Percentiles rank a stretch among this genome's conserved stretches.
These are phyloP conservation scores for Ceratosolen solmsi DNA, from an alignment of 1,140 invertebrate genomes.

Conservation along the genomic window DNA sequence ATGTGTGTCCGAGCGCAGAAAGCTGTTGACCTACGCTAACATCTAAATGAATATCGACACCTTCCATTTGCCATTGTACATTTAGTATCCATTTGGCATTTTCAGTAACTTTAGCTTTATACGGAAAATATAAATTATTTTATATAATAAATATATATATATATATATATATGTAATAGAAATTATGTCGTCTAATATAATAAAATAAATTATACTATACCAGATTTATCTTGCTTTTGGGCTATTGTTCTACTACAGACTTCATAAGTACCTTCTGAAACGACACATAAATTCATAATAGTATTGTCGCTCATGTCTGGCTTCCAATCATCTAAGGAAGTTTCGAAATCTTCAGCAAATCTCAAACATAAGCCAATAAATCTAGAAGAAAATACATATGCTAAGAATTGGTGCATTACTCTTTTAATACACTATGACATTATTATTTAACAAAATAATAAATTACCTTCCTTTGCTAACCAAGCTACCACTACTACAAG, in stretches of 20 bases:
- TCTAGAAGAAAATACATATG: constrained; percentile 72
- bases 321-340: constrained; percentile 97
- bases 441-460: neutral
- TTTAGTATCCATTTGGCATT: constrained; percentile 99
- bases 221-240: constrained; percentile 80
- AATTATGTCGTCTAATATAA: no score
- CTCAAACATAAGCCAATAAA: constrained; percentile 91
- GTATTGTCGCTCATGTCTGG: constrained; percentile 86
- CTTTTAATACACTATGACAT: neutral
- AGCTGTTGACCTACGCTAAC: constrained; percentile 97
- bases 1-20: constrained; percentile 92
- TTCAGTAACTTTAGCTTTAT: constrained; percentile 72
- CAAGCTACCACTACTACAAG: constrained; percentile 83
- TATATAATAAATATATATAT: no score
- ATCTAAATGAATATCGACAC: constrained; percentile 96
- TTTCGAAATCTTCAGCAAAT: constrained; percentile 97
- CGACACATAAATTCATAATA: constrained; percentile 96
- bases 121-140: constrained; percentile 25
- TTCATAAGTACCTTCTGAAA: constrained; percentile 98
- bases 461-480: constrained; percentile 80
- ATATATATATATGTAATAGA: no score
- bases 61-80: constrained; percentile 99
- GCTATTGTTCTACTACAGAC: constrained; percentile 93
- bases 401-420: no score
- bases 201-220: constrained; percentile 61